Evolutionary conservation across 2,888 invertebrate genomes (phyloP).

Genomic region (Brenthis daphne): DNA sequence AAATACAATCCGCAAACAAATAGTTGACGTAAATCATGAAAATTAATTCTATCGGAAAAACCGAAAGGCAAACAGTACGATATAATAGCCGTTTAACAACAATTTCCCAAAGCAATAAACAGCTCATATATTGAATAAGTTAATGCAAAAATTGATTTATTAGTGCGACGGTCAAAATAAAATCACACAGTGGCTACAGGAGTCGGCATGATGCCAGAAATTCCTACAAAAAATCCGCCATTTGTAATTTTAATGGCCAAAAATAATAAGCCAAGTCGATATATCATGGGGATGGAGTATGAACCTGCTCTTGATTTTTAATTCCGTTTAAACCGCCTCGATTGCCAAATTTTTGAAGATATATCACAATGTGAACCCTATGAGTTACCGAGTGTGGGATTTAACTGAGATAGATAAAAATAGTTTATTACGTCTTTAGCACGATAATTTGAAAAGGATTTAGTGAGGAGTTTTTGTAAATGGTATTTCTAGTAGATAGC

Average conservation of each 20-base stretch:
- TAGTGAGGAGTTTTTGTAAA: too few species aligned
- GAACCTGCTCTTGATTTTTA: conserved; percentile 71
- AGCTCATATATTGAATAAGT: conserved; percentile 78
- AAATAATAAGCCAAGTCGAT: conserved; percentile 72
- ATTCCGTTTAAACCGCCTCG: conserved; percentile 58
- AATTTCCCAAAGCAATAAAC: conserved; percentile 75
- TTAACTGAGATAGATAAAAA: too few species aligned
- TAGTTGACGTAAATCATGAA: neutral
- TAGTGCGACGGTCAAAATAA: conserved; percentile 62
- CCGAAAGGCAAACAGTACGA: conserved; percentile 31
- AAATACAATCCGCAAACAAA: neutral
- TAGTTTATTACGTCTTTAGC: too few species aligned
- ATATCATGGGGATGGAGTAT: conserved; percentile 54
- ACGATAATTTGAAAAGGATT: too few species aligned
- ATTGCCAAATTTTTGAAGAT: conserved; percentile 55
- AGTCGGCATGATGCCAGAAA: conserved; percentile 72
- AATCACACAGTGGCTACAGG: conserved; percentile 58
- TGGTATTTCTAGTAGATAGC: too few species aligned
- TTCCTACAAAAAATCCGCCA: conserved; percentile 58
- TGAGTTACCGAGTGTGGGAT: too few species aligned
- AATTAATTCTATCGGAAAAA: conserved; percentile 29
- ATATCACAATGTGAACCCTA: neutral
- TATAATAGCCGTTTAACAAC: conserved; percentile 62
- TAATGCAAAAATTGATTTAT: conserved; percentile 79
- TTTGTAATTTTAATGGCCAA: conserved; percentile 76